A percentile compares a stretch with the other conserved stretches of the same genome.
Conservation (phyloP, 2,797 vertebrate species). For the Aphelocoma californica region DNA sequence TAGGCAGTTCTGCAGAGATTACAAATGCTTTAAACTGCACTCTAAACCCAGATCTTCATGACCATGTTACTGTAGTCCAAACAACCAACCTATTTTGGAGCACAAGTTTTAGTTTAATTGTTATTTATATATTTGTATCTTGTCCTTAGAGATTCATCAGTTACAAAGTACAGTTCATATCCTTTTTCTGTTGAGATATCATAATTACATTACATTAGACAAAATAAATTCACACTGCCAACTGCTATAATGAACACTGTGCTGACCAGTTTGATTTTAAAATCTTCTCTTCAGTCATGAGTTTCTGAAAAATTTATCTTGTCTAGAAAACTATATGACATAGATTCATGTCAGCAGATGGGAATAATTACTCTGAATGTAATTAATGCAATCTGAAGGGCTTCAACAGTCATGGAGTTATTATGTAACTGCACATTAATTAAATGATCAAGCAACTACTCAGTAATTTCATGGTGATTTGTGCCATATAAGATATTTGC, state of each 20-base stretch:
- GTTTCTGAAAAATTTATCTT: constrained; percentile 30
- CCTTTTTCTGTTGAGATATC: neutral
- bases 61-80: neutral
- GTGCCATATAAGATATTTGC: constrained; percentile 58
- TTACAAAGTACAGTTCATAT: neutral
- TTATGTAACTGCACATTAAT: constrained; percentile 66
- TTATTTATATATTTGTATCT: neutral
- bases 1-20: neutral
- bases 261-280: constrained; percentile 18
- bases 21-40: neutral
- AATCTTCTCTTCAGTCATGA: constrained; percentile 5
- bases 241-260: constrained; percentile 23
- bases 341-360: constrained; percentile 41
- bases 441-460: constrained; percentile 68
- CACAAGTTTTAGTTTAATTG: neutral
- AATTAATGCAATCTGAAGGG: constrained; percentile 70
- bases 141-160: neutral
- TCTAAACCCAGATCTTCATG: neutral
- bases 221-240: constrained; percentile 21
- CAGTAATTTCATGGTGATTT: constrained; percentile 72
- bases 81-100: neutral
- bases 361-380: constrained; percentile 62
- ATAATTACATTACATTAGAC: neutral
- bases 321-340: constrained; percentile 54
- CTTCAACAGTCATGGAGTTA: constrained; percentile 63